These are phyloP conservation scores for Diarsia mendica DNA, from an alignment of 2,888 invertebrate species.

Conservation along the genomic window DNA sequence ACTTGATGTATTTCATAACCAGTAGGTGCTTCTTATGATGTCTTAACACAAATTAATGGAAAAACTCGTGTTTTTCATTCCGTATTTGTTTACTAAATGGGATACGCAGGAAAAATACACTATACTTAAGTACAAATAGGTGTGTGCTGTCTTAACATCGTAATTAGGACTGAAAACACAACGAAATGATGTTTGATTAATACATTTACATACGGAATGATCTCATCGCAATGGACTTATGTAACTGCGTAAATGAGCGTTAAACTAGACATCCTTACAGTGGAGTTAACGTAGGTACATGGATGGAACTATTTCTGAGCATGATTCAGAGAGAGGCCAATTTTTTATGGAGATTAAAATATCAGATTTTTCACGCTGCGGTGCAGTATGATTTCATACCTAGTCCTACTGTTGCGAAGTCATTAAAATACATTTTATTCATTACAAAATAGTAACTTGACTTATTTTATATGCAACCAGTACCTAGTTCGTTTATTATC, in stretches of 20 bases:
- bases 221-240: slow-evolving; percentile 73
- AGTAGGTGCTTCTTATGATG: not conserved
- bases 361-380: slow-evolving; percentile 51
- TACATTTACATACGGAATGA: slow-evolving; percentile 72
- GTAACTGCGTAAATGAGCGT: slow-evolving; percentile 79
- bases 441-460: not conserved
- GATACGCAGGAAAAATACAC: slow-evolving; percentile 4
- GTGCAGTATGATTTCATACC: slow-evolving; percentile 28
- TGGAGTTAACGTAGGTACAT: slow-evolving; percentile 49
- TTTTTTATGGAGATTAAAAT: slow-evolving; percentile 58
- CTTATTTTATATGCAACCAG: slow-evolving; percentile 4
- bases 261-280: slow-evolving; percentile 78
- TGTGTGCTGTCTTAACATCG: slow-evolving; percentile 33
- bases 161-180: slow-evolving; percentile 48
- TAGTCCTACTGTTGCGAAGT: not conserved
- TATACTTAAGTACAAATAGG: not conserved
- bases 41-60: not conserved
- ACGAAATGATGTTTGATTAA: slow-evolving; percentile 68
- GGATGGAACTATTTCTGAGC: slow-evolving; percentile 51
- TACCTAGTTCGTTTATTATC: not conserved
- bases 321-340: slow-evolving; percentile 53
- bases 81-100: slow-evolving; percentile 19
- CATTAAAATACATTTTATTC: not conserved
- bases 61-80: not conserved
- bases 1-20: not conserved